phyloP scores from a whole-genome alignment of 2,888 invertebrate species.

The Eupithecia dodoneata region DNA sequence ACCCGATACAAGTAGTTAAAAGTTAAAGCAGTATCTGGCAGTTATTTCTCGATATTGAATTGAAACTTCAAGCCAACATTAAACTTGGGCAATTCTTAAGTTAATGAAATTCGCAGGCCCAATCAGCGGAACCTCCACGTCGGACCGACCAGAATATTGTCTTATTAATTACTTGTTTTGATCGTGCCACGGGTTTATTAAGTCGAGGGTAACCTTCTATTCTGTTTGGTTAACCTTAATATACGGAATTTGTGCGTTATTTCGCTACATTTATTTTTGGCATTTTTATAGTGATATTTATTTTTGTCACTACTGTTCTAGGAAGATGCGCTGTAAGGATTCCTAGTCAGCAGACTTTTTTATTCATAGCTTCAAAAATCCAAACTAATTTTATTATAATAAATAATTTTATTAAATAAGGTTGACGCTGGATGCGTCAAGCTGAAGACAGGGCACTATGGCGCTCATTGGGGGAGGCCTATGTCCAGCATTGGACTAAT shows the following conservation, averaged over 20 bases:
- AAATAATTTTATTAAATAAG: too few relatives aligned
- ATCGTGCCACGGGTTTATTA: conserved; percentile 27
- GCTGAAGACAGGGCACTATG: too few relatives aligned
- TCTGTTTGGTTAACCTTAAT: conserved; percentile 7
- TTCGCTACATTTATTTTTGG: not conserved
- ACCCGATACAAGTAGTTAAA: conserved; percentile 22
- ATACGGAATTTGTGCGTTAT: not conserved
- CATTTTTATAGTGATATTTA: not conserved
- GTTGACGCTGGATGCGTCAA: too few relatives aligned
- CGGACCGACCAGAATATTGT: conserved; percentile 31
- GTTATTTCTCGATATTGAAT: conserved; percentile 40
- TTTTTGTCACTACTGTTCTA: too few relatives aligned
- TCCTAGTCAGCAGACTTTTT: too few relatives aligned
- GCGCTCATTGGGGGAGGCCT: too few relatives aligned
- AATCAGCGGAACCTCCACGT: conserved; percentile 44
- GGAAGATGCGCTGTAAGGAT: too few relatives aligned
- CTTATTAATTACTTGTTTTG: conserved; percentile 33
- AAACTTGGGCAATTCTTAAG: conserved; percentile 48
- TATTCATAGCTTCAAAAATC: too few relatives aligned
- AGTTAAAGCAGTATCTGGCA: conserved; percentile 21
- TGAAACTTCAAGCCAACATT: conserved; percentile 41
- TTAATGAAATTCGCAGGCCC: conserved; percentile 61
- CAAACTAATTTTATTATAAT: too few relatives aligned
- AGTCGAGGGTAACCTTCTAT: conserved; percentile 23
- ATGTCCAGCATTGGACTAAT: too few relatives aligned